Base-by-base conservation (phyloP, 2,888 invertebrate species). In the Frankliniella intonsa region DNA sequence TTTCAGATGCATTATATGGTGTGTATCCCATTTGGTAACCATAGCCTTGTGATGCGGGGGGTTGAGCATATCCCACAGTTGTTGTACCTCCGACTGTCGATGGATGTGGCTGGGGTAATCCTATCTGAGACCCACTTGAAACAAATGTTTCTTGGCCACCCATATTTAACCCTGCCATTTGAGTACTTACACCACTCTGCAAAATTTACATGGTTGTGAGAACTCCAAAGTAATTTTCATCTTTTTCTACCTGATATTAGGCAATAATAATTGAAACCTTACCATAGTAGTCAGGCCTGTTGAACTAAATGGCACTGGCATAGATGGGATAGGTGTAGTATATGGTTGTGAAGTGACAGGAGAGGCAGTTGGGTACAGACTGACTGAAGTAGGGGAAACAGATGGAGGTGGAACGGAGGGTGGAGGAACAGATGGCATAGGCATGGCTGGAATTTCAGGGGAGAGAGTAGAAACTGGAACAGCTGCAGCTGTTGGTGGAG, bases 81-180 rank as follows among this genome's bases (percentile, higher is more conserved):
- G 84, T 82, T 11, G 81, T 69, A 27, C 83, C 83, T 14, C 82
- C 83, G 12, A 84, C 49, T n/a, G 55, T 69, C 3, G 84, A 55
- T 17, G 83, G 83, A 81, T 83, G 82, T 17, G 82, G 82, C 25
- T 81, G 80, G 22, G 69, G 69, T 25, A 76, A 12, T 76, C 69
- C 81, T 25, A 17, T 25, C n/a, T 25, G 50, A n/a, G 17, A 50
- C 55, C 27, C n/a, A 50, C 62, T 51, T 50, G 49, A n/a, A 17
- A 76, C 50, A 69, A 49, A 80, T 82, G 76, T 10, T 38, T 51
- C 65, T 51, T 49, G 27, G 38, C 19, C 76, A 50, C 12, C 62
- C 50, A 27, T 69, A 62, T 17, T 80, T 49, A 81, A 51, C 1
- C 69, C 25, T 10, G 69, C 25, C 69, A 76, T 25, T 76, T 76